These are phyloP conservation scores for Acanthornis magna DNA, from an alignment of 2,797 vertebrate genomes.

Conservation along the genomic window DNA sequence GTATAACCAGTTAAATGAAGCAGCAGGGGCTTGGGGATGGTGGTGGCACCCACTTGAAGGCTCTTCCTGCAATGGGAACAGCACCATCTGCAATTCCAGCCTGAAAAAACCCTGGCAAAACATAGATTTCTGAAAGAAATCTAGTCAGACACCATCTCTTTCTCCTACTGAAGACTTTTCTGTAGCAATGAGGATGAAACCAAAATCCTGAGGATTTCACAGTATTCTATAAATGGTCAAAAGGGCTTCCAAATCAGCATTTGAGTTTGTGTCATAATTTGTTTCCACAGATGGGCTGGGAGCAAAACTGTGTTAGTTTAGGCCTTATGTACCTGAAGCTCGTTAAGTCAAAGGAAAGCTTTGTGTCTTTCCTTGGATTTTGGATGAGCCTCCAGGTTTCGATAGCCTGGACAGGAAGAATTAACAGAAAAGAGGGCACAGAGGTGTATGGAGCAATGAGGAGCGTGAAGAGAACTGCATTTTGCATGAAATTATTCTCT, in stretches of 20 bases:
- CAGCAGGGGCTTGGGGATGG: background rate
- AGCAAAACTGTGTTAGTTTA: background rate
- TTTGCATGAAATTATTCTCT: conserved; percentile 39
- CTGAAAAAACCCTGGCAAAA: background rate
- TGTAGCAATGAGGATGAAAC: background rate
- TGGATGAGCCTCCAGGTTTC: conserved; percentile 7
- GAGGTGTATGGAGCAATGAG: background rate
- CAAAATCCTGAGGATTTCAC: background rate
- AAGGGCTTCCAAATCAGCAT: background rate
- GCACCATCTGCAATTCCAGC: background rate
- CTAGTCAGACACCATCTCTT: background rate
- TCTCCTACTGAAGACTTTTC: background rate
- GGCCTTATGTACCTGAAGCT: background rate
- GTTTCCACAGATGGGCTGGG: conserved; percentile 37
- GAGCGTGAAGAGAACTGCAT: conserved; percentile 14
- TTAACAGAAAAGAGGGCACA: background rate
- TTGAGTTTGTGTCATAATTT: background rate
- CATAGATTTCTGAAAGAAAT: background rate
- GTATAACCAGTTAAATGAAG: background rate
- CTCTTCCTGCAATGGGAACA: background rate
- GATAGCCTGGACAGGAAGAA: conserved; percentile 10
- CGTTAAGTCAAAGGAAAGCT: conserved; percentile 40
- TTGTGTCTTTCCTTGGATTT: conserved; percentile 35
- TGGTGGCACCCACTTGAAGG: background rate
- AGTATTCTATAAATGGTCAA: background rate